Percentiles rank a stretch among this genome's conserved stretches.
These are phyloP conservation scores for Amblyopsis rosae DNA, from an alignment of 2,113 vertebrate species.

Conservation along the genomic window DNA sequence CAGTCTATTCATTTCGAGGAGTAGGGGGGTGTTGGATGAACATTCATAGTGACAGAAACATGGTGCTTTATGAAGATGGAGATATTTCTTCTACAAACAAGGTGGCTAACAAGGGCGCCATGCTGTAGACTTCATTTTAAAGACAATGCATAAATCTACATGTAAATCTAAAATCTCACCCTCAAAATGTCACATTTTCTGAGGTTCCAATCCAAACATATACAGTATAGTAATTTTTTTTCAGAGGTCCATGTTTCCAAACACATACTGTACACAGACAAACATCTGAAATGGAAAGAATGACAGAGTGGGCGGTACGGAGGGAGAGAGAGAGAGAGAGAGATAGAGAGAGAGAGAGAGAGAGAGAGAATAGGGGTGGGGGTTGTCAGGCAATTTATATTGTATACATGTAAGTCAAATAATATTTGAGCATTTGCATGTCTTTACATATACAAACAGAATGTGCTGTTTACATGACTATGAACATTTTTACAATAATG, in stretches of 20 bases:
- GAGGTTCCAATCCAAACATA: constrained; percentile 42
- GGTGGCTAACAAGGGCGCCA: constrained; percentile 53
- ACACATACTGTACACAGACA: constrained; percentile 6
- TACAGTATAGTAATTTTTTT: constrained; percentile 44
- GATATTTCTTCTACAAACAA: constrained; percentile 57
- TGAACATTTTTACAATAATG: no score
- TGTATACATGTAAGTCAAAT: no score
- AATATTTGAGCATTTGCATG: no score
- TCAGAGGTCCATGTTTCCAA: constrained; percentile 15
- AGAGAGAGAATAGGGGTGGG: not conserved
- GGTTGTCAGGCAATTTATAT: not conserved
- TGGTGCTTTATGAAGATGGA: not conserved
- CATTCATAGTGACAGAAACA: not conserved
- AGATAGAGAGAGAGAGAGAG: constrained; percentile 1
- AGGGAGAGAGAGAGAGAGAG: not conserved
- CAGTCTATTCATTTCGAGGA: constrained; percentile 51
- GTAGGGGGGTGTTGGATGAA: constrained; percentile 13
- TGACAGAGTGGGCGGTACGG: not conserved
- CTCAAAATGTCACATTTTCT: constrained; percentile 55
- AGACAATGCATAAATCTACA: constrained; percentile 75
- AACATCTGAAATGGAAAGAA: constrained; percentile 5
- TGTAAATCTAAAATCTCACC: constrained; percentile 60
- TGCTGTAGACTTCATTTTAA: constrained; percentile 59
- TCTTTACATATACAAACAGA: no score
- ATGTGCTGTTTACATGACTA: no score